Percentiles rank a stretch among this genome's conserved stretches.
Conservation (phyloP, 2,888 invertebrate genomes). For the Melolontha melolontha region DNA sequence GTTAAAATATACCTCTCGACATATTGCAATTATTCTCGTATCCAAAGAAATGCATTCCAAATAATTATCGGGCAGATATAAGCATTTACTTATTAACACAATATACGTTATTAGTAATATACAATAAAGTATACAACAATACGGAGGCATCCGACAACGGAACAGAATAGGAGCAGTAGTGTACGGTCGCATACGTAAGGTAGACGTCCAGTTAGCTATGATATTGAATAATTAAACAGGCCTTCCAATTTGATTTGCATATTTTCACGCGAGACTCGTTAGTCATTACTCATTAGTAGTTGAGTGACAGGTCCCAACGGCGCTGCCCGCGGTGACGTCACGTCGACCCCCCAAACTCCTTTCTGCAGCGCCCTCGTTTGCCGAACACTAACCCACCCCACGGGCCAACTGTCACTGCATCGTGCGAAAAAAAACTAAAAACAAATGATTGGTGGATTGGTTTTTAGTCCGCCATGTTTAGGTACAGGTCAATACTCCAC, state of each 20-base stretch:
- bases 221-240: conserved; percentile 63
- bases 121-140: no score
- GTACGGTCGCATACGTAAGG: not conserved
- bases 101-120: no score
- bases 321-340: conserved; percentile 56
- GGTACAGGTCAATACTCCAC: conserved; percentile 54
- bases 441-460: conserved; percentile 65
- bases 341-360: conserved; percentile 45
- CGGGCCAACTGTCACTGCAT: conserved; percentile 63
- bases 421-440: conserved; percentile 60
- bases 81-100: no score
- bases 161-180: not conserved
- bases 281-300: conserved; percentile 67
- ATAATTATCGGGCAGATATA: no score
- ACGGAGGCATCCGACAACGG: not conserved
- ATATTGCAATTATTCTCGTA: no score
- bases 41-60: no score
- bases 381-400: conserved; percentile 47
- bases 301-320: conserved; percentile 61
- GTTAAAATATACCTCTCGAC: no score
- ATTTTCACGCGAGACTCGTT: conserved; percentile 66
- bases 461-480: conserved; percentile 63
- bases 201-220: conserved; percentile 31
- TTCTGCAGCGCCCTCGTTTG: conserved; percentile 3
- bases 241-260: conserved; percentile 67